A percentile compares a stretch with the other conserved stretches of the same genome.
Evolutionary conservation across 1,140 invertebrate species (phyloP).

Genomic region (Asbolus verrucosus): DNA sequence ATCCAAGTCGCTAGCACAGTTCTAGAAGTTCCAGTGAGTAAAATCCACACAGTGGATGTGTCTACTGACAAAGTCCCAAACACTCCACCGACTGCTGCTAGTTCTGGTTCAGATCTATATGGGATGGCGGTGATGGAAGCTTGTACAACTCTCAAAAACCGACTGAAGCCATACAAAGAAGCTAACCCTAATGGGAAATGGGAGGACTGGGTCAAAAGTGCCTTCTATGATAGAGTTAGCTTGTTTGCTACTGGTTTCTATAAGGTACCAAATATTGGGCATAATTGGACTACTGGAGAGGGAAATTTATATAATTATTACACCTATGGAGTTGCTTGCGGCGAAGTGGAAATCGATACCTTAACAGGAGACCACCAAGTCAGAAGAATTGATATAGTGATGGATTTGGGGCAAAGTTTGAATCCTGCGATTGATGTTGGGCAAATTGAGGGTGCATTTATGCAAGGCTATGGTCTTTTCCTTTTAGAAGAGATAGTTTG

Average conservation of each 20-base stretch:
- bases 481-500: constrained; percentile 91
- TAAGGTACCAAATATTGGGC: constrained; percentile 82
- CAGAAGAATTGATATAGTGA: constrained; percentile 91
- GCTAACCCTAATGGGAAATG: constrained; percentile 84
- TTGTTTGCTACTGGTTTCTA: constrained; percentile 91
- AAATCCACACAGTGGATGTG: constrained; percentile 91
- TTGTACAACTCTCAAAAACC: constrained; percentile 80
- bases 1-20: constrained; percentile 86
- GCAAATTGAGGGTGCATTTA: constrained; percentile 94
- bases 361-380: constrained; percentile 91
- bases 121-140: constrained; percentile 95
- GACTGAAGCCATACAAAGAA: constrained; percentile 82
- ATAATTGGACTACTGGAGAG: constrained; percentile 77
- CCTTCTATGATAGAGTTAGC: constrained; percentile 84
- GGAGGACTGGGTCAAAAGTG: constrained; percentile 86
- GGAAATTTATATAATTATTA: constrained; percentile 85
- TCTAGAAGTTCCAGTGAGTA: constrained; percentile 78
- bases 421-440: constrained; percentile 97
- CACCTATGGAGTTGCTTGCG: constrained; percentile 83
- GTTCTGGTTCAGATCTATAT: constrained; percentile 92
- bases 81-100: constrained; percentile 92
- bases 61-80: constrained; percentile 95
- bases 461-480: constrained; percentile 93
- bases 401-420: constrained; percentile 93
- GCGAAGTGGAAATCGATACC: constrained; percentile 90